Evolutionary conservation across 2,113 vertebrate species (phyloP).

Genomic region (Prolemur simus): DNA sequence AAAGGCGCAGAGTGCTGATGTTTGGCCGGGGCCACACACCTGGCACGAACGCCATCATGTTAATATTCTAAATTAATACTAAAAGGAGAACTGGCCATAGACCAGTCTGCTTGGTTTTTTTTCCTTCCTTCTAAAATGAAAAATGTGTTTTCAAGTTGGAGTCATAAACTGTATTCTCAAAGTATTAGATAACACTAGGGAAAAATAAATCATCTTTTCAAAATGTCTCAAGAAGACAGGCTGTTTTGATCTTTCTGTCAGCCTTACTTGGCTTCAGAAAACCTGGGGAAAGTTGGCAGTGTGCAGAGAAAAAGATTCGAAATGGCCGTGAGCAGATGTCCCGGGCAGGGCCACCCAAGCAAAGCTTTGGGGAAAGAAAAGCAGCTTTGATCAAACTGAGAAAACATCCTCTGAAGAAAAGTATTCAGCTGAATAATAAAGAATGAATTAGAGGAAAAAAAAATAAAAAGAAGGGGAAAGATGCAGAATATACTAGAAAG

Average conservation of each 20-base stretch:
- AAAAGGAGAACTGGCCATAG: not conserved
- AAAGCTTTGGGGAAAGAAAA: conserved; percentile 13
- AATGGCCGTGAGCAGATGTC: not conserved
- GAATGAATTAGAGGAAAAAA: not conserved
- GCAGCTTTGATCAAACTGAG: conserved; percentile 21
- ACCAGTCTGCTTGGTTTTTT: not conserved
- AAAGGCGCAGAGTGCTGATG: not conserved
- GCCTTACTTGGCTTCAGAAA: not conserved
- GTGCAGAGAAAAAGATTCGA: not conserved
- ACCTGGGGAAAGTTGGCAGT: conserved; percentile 29
- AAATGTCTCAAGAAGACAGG: not conserved
- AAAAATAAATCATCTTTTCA: not conserved
- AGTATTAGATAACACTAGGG: not conserved
- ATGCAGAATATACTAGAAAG: not conserved
- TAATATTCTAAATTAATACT: not conserved
- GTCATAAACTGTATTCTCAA: conserved; percentile 23
- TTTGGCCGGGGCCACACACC: not conserved
- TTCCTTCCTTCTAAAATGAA: not conserved
- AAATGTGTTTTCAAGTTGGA: conserved; percentile 45
- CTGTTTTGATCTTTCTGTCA: not conserved
- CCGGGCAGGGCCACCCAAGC: not conserved
- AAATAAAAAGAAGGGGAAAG: not conserved
- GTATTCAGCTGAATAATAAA: not conserved
- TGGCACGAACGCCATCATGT: not conserved
- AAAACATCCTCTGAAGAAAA: not conserved